A percentile compares a stretch with the other conserved stretches of the same genome.
These are phyloP conservation scores for Seriola quinqueradiata DNA, from an alignment of 2,113 vertebrate species.

Conservation along the genomic window DNA sequence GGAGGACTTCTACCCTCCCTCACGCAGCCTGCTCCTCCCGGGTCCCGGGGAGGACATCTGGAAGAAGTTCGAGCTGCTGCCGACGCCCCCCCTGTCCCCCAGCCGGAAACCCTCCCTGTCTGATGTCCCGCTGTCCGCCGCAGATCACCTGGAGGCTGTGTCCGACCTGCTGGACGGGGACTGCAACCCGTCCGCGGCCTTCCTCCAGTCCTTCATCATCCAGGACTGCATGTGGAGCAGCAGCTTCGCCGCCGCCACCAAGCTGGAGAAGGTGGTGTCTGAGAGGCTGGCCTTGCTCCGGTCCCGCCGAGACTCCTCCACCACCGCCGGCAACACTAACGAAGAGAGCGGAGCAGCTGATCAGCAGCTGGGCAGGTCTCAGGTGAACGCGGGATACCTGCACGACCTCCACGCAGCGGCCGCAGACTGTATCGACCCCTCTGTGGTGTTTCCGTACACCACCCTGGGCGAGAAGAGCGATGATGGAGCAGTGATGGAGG, in stretches of 20 bases:
- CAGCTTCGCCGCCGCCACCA: constrained; percentile 90
- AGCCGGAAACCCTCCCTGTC: constrained; percentile 87
- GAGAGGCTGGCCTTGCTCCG: constrained; percentile 90
- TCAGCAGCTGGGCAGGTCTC: not conserved
- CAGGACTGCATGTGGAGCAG: constrained; percentile 97
- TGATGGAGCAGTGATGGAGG: not conserved
- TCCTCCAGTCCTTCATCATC: constrained; percentile 93
- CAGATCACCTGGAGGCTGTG: constrained; percentile 91
- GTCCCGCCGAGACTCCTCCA: constrained; percentile 56
- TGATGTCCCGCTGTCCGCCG: constrained; percentile 81
- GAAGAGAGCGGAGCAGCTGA: not conserved
- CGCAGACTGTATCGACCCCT: constrained; percentile 90
- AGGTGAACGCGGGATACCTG: constrained; percentile 78
- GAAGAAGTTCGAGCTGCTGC: constrained; percentile 85
- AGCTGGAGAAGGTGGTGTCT: constrained; percentile 90
- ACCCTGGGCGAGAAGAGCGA: constrained; percentile 79
- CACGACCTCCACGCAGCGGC: constrained; percentile 88
- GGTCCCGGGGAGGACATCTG: constrained; percentile 93
- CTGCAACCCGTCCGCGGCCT: constrained; percentile 84
- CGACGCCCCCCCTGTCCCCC: constrained; percentile 91
- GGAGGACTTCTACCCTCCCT: constrained; percentile 92
- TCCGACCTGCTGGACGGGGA: constrained; percentile 91
- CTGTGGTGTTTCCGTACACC: constrained; percentile 88
- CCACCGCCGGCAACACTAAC: not conserved
- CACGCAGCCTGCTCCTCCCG: constrained; percentile 84